A percentile compares a stretch with the other conserved stretches of the same genome.
These are phyloP conservation scores for Phylloscopus trochilus DNA, from an alignment of 2,113 vertebrate species.

Conservation along the genomic window DNA sequence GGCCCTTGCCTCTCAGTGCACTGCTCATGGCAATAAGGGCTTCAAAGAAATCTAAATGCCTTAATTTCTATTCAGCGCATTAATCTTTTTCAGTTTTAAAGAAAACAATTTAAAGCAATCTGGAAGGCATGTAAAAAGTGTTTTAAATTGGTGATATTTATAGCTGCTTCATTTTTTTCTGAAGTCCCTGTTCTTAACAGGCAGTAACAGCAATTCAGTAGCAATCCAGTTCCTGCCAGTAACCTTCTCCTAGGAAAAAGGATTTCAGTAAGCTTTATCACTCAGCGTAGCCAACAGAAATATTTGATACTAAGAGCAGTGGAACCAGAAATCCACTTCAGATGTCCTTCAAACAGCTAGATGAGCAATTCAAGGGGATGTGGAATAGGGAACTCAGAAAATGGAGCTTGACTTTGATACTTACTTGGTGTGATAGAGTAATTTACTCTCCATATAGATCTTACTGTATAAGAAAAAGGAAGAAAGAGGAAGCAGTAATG, in stretches of 20 bases:
- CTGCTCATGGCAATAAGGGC: neutral
- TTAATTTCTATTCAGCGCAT: neutral
- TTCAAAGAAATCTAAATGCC: conserved; percentile 4
- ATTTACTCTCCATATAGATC: conserved; percentile 73
- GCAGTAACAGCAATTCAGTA: conserved; percentile 56
- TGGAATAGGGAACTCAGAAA: conserved; percentile 65
- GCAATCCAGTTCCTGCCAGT: conserved; percentile 62
- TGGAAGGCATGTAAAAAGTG: conserved; percentile 44
- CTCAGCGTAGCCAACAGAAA: conserved; percentile 63
- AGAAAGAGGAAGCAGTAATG: conserved; percentile 60
- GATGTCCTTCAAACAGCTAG: conserved; percentile 68
- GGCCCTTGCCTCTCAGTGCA: neutral
- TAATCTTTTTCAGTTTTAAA: conserved; percentile 4
- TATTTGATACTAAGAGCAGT: conserved; percentile 45
- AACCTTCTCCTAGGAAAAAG: conserved; percentile 64
- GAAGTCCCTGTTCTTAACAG: conserved; percentile 58
- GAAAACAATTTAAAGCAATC: conserved; percentile 47
- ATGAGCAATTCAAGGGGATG: conserved; percentile 71
- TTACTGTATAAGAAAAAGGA: conserved; percentile 61
- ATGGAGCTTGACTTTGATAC: conserved; percentile 74
- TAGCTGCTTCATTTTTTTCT: conserved; percentile 39
- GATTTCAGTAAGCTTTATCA: conserved; percentile 70
- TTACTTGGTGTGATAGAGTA: conserved; percentile 74
- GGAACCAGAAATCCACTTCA: conserved; percentile 71
- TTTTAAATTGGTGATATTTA: conserved; percentile 65